Evolutionary conservation across 2,113 vertebrate genomes (phyloP).

Genomic region (Burhinus bistriatus): DNA sequence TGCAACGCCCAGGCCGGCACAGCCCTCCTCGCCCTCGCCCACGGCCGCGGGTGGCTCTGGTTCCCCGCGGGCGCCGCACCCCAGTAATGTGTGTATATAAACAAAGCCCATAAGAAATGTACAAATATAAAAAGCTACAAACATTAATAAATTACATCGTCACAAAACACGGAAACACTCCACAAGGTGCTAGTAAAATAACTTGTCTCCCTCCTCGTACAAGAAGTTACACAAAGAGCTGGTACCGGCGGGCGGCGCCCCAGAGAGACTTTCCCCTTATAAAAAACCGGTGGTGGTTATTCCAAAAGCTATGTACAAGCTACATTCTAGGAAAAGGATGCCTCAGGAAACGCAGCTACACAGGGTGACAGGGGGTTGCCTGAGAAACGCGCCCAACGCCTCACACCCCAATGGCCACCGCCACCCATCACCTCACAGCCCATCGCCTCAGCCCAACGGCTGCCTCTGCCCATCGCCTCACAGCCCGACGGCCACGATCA

Average conservation of each 20-base stretch:
- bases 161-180: conserved; percentile 99
- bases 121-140: conserved; percentile 99
- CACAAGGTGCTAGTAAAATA: conserved; percentile 99
- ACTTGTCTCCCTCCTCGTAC: conserved; percentile 87
- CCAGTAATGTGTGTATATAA: conserved; percentile 92
- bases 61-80: conserved; percentile 74
- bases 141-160: conserved; percentile 99
- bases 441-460: rapidly evolving
- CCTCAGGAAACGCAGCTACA: conserved; percentile 76
- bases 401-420: neutral
- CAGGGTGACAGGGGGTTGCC: conserved; percentile 81
- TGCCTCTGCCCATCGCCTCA: neutral
- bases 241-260: conserved; percentile 73
- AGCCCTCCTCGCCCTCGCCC: neutral
- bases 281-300: conserved; percentile 86
- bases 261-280: conserved; percentile 81
- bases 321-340: conserved; percentile 94
- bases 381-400: conserved; percentile 78
- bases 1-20: conserved; percentile 57
- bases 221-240: conserved; percentile 91
- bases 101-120: conserved; percentile 97
- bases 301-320: conserved; percentile 99
- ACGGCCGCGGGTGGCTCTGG: conserved; percentile 56
- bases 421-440: neutral
- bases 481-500: neutral